Conservation (phyloP, 2,113 vertebrate species). For the Saccopteryx bilineata region DNA sequence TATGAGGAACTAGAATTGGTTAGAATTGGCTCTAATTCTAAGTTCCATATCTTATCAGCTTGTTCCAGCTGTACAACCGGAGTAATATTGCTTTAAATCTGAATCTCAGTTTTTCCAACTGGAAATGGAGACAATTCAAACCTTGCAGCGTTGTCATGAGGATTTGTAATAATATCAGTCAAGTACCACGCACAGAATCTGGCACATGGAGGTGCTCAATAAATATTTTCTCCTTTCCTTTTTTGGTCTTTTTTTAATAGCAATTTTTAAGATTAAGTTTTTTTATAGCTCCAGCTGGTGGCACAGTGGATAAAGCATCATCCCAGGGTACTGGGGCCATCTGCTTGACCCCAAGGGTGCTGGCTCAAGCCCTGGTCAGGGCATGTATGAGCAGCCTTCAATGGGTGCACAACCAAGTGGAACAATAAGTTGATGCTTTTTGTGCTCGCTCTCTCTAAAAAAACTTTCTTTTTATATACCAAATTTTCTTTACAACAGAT, state of each 20-base stretch:
- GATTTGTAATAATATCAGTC: not conserved
- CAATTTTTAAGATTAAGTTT: slow-evolving; percentile 13
- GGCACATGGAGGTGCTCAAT: not conserved
- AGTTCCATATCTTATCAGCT: not conserved
- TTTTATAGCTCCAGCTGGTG: not conserved
- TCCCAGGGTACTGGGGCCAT: not conserved
- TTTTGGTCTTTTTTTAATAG: not conserved
- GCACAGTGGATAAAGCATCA: not conserved
- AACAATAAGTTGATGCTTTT: too few species aligned
- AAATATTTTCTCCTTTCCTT: not conserved
- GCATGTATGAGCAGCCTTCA: not conserved
- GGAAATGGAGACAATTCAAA: slow-evolving; percentile 14
- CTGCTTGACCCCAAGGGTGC: not conserved
- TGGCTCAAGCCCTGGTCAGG: not conserved
- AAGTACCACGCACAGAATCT: not conserved
- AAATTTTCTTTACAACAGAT: slow-evolving; percentile 38
- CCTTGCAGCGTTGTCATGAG: not conserved
- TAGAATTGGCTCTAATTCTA: slow-evolving; percentile 17
- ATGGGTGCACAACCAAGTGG: not conserved
- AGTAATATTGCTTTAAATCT: not conserved
- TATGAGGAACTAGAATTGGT: not conserved
- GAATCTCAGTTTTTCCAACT: not conserved
- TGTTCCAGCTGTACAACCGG: not conserved
- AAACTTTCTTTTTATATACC: not conserved
- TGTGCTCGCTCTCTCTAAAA: not conserved